Base-by-base conservation (phyloP, 2,797 vertebrate species). In the Helarctos malayanus region DNA sequence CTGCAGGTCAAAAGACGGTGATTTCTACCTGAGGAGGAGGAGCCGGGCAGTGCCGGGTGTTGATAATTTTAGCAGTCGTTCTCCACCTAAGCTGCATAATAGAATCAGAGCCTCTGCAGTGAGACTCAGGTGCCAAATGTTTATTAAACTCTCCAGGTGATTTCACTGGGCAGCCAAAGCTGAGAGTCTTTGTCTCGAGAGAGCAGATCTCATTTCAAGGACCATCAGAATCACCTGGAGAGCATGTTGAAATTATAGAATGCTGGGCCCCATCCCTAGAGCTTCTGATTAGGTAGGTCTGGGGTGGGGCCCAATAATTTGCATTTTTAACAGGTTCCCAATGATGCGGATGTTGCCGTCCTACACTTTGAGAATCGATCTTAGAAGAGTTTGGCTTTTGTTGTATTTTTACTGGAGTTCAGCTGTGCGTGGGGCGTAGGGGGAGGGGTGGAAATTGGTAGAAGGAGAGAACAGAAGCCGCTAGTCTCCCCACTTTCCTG, bases 81-180 rank as follows among this genome's bases (percentile, higher is more conserved):
- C 15, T 85, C 15, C 19, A 75, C 35, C 27, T 73, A 13, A 9
- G 32, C 21, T 65, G 57, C 45, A 6, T 47, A 71, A 89, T 80
- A 32, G 54, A 81, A 57, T 59, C 54, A 25, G 75, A 45, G 35
- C 82, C 38, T 94, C 35, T 63, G 25, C 13, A 14, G 25, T 25
- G 75, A 65, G 49, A 83, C 19, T 19, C 54, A 65, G 85, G 85
- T 65, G 65, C 35, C 35, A 81, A 89, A n/a, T 38, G 7, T 56
- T 95, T 52, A 69, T 5, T 15, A 78, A 61, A 25, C 16, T 73
- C 38, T 45, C 56, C 85, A 81, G 84, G 71, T 89, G 83, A 96
- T 92, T 79, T 95, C 68, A 78, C 84, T 32, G 59, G 45, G 80
- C 35, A 19, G 41, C 83, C 27, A 71, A 68, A 61, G 10, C 38